Evolutionary conservation across 2,113 vertebrate genomes (phyloP).

Genomic region (Clarias magur): DNA sequence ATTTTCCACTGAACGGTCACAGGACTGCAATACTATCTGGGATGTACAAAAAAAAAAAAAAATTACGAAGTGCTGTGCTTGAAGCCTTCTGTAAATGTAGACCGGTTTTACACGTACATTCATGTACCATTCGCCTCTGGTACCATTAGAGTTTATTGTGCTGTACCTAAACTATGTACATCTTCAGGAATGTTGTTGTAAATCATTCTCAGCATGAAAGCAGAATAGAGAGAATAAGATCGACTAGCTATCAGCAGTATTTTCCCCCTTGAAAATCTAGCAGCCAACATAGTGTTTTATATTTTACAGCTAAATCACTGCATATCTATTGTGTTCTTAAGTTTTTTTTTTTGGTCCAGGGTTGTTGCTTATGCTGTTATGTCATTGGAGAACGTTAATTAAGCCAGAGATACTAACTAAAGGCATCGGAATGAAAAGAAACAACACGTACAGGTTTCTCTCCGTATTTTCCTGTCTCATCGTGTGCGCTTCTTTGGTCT

Average conservation of each 20-base stretch:
- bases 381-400: not conserved
- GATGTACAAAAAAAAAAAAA: no score
- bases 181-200: not conserved
- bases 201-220: not conserved
- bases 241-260: not conserved
- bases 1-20: no score
- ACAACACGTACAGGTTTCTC: constrained; percentile 67
- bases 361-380: not conserved
- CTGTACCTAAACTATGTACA: not conserved
- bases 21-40: no score
- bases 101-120: no score
- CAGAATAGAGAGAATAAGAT: not conserved
- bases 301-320: not conserved
- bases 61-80: no score
- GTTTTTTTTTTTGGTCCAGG: not conserved
- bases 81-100: no score
- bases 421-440: constrained; percentile 68
- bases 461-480: constrained; percentile 73
- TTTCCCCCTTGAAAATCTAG: not conserved
- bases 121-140: no score
- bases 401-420: not conserved
- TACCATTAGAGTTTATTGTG: not conserved
- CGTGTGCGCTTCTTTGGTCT: constrained; percentile 65
- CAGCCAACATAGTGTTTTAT: not conserved
- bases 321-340: not conserved